Base-by-base conservation (phyloP, 1,140 invertebrate species). In the Leptinotarsa texana region DNA sequence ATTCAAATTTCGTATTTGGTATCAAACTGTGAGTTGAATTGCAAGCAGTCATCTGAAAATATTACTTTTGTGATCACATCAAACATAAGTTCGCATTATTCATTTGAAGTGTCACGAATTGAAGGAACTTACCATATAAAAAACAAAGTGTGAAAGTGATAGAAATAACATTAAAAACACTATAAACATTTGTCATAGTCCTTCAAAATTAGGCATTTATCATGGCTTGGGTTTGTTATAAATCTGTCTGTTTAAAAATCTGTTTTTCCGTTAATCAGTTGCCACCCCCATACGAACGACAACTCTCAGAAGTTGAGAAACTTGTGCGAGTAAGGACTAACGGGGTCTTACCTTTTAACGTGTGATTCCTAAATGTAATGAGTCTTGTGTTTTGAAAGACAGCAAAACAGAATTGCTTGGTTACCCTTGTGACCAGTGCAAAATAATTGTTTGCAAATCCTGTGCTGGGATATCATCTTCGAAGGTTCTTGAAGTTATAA, bases 381-480 rank as follows among this genome's bases (percentile, higher is more conserved):
- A 62, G 57, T 62, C 57, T 62, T 62, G 57, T 62, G 57, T 62
- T 8, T 62, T 62, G 6, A 62, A 21, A 62, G 57, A 15, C 57
- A 62, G 57, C 18, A 62, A 33, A 33, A 33, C 6, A 8, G 6
- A 8, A 8, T 8, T 62, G 11, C 15, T 62, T 62, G 57, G 11
- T 13, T 62, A 62, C 57, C 57, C 17, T 62, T 62, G 57, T 62
- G 6, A 62, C 57, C 57, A 62, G 57, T 62, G 57, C 11, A 62
- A 62, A 62, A 62, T 13, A 62, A 62, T 62, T 62, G 57, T 62
- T 62, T 62, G 57, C 11, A 62, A 62, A 62, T 62, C 57, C 57
- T 62, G 57, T 62, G 57, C 57, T 33, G 27, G 27, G 27, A 33
- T 33, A 8, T 8, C 27, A 8, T 33, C 27, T 33, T 33, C 27